A percentile compares a stretch with the other conserved stretches of the same genome.
phyloP scores from a whole-genome alignment of 2,888 invertebrate species.

The Masnerella sp. region DNA sequence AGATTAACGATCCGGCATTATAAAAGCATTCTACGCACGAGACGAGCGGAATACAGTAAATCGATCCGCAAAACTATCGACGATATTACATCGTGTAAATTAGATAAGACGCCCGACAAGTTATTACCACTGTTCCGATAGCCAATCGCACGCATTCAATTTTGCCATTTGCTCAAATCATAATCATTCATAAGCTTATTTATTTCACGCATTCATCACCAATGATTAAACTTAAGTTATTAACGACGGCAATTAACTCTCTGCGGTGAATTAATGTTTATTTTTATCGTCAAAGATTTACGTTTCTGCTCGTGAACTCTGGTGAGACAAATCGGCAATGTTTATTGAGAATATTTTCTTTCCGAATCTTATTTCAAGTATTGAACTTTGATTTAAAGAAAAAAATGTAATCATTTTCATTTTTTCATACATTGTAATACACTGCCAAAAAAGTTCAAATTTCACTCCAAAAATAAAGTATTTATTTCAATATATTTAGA shows the following conservation, averaged over 20 bases:
- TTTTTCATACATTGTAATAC: too few relatives aligned
- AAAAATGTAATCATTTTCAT: too few relatives aligned
- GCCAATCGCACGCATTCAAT: constrained; percentile 42
- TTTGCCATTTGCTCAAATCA: constrained; percentile 38
- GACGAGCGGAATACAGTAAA: constrained; percentile 34
- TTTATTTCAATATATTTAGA: too few relatives aligned
- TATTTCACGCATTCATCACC: constrained; percentile 46
- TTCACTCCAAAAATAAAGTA: too few relatives aligned
- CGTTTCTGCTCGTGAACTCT: too few relatives aligned
- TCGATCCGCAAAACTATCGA: constrained; percentile 34
- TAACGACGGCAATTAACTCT: constrained; percentile 38
- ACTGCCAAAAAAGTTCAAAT: too few relatives aligned
- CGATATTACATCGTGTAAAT: constrained; percentile 48
- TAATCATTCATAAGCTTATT: constrained; percentile 42
- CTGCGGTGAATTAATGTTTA: constrained; percentile 26
- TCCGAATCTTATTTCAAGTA: too few relatives aligned
- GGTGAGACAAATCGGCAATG: too few relatives aligned
- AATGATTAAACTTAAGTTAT: constrained; percentile 25
- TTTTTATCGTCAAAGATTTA: constrained; percentile 30
- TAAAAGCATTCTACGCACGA: constrained; percentile 34
- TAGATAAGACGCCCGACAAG: constrained; percentile 40
- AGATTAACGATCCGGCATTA: constrained; percentile 31
- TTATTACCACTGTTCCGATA: constrained; percentile 46
- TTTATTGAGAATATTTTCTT: too few relatives aligned
- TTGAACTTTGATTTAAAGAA: too few relatives aligned